Base-by-base conservation (phyloP, 2,797 vertebrate species). In the Gallinago stenura region DNA sequence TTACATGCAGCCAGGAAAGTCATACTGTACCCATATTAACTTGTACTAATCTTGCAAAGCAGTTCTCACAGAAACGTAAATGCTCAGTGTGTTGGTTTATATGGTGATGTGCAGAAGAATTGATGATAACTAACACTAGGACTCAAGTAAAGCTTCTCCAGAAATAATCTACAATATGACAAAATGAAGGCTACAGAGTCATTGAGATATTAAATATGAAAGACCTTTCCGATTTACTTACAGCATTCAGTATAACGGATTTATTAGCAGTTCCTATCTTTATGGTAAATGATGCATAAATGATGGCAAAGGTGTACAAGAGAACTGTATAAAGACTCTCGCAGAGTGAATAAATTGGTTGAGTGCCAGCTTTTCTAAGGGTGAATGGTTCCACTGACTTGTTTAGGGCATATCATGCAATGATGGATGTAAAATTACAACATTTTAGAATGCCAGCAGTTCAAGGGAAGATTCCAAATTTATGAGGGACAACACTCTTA, bases 281-380 rank as follows among this genome's bases (percentile, higher is more conserved):
- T 89, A 90, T 92, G 81, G 94, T 87, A 97, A 98, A 95, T 97
- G 96, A 94, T 96, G 94, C 96, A 97, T 97, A 96, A 96, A 97
- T 93, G 80, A 97, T 96, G 88, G 90, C 60, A 95, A 97, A 96
- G 95, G 96, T 97, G 90, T 96, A 92, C 85, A 97, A 83, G 80
- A 94, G 93, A 96, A 95, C 73, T 71, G 64, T 65, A 93, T 85
- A 96, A 97, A 97, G 96, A 91, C 85, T 83, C 94, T 90, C 86
- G 56, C 30, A 56, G 31, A 91, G 78, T 92, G 90, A 93, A 86
- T 92, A 94, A 97, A 97, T 91, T 96, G 95, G 91, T 86, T 83
- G 87, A 95, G 39, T 93, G 93, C 96, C 94, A 96, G 94, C 25
- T 97, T 97, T 96, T 92, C 86, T 96, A 90, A 93, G 95, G 97